Evolutionary conservation across 2,113 vertebrate genomes (phyloP).

Genomic region (Maccullochella peelii): DNA sequence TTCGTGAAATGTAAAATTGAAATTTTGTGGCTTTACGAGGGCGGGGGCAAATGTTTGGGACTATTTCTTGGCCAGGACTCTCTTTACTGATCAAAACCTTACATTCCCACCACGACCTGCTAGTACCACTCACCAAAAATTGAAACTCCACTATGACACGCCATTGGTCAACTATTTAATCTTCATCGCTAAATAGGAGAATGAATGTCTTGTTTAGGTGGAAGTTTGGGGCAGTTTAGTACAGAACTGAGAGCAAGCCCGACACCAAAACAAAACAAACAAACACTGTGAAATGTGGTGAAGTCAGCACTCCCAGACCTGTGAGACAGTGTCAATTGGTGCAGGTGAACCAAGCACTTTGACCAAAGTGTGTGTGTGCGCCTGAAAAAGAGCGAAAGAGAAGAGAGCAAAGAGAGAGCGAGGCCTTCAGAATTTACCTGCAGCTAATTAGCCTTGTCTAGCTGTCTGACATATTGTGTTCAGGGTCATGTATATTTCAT

Average conservation of each 20-base stretch:
- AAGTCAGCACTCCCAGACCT: constrained; percentile 32
- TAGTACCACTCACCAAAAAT: neutral
- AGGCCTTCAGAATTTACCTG: constrained; percentile 72
- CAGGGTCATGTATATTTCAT: constrained; percentile 82
- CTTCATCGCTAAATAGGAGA: neutral
- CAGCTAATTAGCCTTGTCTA: constrained; percentile 78
- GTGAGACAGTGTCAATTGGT: constrained; percentile 14
- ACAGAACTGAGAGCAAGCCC: neutral
- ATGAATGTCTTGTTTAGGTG: neutral
- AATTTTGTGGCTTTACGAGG: neutral
- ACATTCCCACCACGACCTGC: neutral
- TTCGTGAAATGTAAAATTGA: neutral
- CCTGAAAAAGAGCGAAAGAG: neutral
- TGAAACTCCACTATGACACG: neutral
- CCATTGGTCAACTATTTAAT: neutral
- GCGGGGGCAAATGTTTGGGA: no score
- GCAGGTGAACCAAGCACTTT: constrained; percentile 24
- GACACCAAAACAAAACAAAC: neutral
- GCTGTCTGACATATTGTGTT: constrained; percentile 79
- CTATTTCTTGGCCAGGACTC: neutral
- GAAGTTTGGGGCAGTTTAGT: neutral
- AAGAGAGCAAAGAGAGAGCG: constrained; percentile 6
- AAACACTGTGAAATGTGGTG: constrained; percentile 1
- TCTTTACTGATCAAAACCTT: neutral
- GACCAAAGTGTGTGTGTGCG: constrained; percentile 21